Base-by-base conservation (phyloP, 2,797 vertebrate genomes). In the Percopsis omiscomaycus region DNA sequence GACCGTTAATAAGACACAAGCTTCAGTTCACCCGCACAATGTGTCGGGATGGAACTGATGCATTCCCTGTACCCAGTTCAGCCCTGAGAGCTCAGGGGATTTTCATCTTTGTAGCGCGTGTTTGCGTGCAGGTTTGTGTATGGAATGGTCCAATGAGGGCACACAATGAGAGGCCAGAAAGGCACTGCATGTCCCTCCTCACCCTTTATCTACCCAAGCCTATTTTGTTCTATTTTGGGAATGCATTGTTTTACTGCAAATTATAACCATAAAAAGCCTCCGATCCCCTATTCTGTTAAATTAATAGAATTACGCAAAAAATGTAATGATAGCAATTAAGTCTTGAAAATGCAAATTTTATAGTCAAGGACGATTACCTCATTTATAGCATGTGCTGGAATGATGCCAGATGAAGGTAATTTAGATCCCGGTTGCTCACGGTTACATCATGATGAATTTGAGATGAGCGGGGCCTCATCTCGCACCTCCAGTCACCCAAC, bases 271-370 rank as follows among this genome's bases (percentile, higher is more conserved):
- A 98, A 98, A 98, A 92, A 86, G 82, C 79, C 85, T 94, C 94
- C 95, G 96, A 95, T 92, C 94, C 93, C 94, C 93, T 94, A 96
- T 98, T 97, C 95, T 95, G 95, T 96, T 98, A 99, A 98, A 99
- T 99, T 98, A 99, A 98, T 98, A 98, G 96, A 97, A 98, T 98
- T 98, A 96, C 94, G 93, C 91, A 95, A 97, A 98, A 98, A 96
- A 98, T 96, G 94, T 99, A 98, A 98, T 98, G 97, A 98, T 97
- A 94, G 95, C 97, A 98, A 99, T 99, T 99, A 99, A 98, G 96
- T 98, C 95, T 97, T 96, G 95, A 98, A 99, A 98, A 98, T 98
- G 97, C 96, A 94, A 98, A 98, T 99, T 97, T 98, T 98, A 98
- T 98, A 98, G 97, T 98, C 97, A 98, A 99, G 97, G 97, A 98